Base-by-base conservation (phyloP, 2,113 vertebrate species). In the Osmerus mordax region DNA sequence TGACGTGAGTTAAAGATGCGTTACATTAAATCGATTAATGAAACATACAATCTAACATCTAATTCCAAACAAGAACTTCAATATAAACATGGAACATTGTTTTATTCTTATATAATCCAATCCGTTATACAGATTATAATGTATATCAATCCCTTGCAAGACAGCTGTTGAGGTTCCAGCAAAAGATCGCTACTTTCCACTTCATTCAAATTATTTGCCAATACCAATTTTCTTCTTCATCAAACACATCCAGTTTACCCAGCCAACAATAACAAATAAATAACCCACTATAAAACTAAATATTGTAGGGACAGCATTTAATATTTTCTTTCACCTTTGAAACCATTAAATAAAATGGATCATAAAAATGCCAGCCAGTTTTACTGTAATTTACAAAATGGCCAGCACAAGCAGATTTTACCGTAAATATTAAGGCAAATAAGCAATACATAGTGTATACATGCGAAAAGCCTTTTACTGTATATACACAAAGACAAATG, bases 61-160 rank as follows among this genome's bases (percentile, higher is more conserved):
- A 68, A 54, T n/a, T 16, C 4, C 16, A 55, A 68, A n/a, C 9
- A 36, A 55, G 64, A 11, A 6, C 51, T 76, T 62, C 25, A 75
- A 60, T 7, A 78, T 16, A 16, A 47, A 36, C 5, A 62, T 41
- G 70, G n/a, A 72, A 13, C 61, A 71, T 71, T 74, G 47, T 51
- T 80, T 89, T 87, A 90, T 87, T 88, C 73, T 88, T 84, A 64
- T 75, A 80, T 59, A 76, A 68, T 77, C 87, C 72, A 85, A 84
- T 81, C 78, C 85, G 60, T 80, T 58, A 84, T 67, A 84, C 69
- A 87, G 75, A 81, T 83, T 72, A 55, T 70, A 69, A 83, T 69
- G 78, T 82, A 58, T 28, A 80, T 77, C 66, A 60, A 83, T 77
- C 84, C 83, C 79, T 84, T 85, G 83, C 80, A 83, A 74, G 18